Conservation (phyloP, 2,888 invertebrate species). For the Amiota mariae region DNA sequence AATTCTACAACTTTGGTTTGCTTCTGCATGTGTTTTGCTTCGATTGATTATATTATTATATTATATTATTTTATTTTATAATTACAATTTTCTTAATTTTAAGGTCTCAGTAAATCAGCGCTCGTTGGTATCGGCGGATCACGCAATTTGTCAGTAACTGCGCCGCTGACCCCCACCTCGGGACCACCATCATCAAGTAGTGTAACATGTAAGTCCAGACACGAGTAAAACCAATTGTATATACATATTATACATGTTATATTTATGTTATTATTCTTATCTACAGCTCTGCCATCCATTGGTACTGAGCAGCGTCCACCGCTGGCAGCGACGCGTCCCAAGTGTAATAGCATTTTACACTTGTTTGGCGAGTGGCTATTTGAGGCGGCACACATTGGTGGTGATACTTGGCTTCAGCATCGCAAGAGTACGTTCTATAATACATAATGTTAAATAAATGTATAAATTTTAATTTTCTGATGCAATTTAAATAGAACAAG, state of each 20-base stretch:
- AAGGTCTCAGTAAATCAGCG: conserved; percentile 87
- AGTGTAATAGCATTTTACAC: conserved; percentile 95
- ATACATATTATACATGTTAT: conserved; percentile 45
- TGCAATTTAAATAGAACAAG: conserved; percentile 65
- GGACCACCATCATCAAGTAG: conserved; percentile 81
- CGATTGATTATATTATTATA: conserved; percentile 19
- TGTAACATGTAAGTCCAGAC: conserved; percentile 76
- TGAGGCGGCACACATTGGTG: conserved; percentile 94
- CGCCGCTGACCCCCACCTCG: conserved; percentile 81
- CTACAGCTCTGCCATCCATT: conserved; percentile 78
- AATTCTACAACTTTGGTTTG: background rate
- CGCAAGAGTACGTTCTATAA: conserved; percentile 74
- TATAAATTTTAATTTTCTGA: background rate
- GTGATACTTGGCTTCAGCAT: conserved; percentile 77
- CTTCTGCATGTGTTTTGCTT: conserved; percentile 26
- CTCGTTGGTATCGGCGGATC: conserved; percentile 86
- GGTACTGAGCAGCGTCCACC: conserved; percentile 78
- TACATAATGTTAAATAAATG: background rate
- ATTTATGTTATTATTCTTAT: background rate
- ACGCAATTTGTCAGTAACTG: conserved; percentile 77
- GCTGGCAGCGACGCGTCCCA: conserved; percentile 85
- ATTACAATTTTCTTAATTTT: too few species aligned
- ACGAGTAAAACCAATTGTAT: conserved; percentile 7
- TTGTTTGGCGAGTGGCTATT: conserved; percentile 97
- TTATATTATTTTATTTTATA: conserved; percentile 25